These are phyloP conservation scores for Porites rus DNA, from an alignment of 92 coral and sea anemone species.

Conservation along the genomic window DNA sequence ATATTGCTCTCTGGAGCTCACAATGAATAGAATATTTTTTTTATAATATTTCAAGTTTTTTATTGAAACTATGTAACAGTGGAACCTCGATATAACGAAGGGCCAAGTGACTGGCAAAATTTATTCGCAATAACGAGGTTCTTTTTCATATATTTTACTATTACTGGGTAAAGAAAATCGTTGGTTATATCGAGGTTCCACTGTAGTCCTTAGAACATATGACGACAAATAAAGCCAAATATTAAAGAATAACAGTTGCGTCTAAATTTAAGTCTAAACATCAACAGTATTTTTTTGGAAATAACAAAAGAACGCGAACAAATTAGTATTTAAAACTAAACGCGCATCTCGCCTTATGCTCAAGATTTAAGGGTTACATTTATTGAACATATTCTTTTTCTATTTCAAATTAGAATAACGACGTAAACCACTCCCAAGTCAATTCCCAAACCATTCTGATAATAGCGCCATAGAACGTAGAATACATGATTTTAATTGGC, in stretches of 20 bases:
- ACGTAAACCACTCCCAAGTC: not conserved
- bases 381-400: not conserved
- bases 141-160: too few relatives aligned
- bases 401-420: not conserved
- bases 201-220: not conserved
- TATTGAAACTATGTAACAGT: too few relatives aligned
- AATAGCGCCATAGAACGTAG: not conserved
- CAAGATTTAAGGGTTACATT: not conserved
- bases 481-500: not conserved
- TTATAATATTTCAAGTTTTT: too few relatives aligned
- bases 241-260: not conserved
- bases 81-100: too few relatives aligned
- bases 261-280: not conserved
- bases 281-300: not conserved
- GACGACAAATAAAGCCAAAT: not conserved
- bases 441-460: not conserved
- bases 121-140: too few relatives aligned
- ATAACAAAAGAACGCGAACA: not conserved
- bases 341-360: not conserved
- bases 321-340: slow-evolving; percentile 12
- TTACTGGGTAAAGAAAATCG: too few relatives aligned
- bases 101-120: too few relatives aligned
- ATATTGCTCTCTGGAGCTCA: too few relatives aligned
- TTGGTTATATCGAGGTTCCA: too few relatives aligned
- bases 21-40: too few relatives aligned